Base-by-base conservation (phyloP, 2,113 vertebrate genomes). In the Zosterops pallidus region DNA sequence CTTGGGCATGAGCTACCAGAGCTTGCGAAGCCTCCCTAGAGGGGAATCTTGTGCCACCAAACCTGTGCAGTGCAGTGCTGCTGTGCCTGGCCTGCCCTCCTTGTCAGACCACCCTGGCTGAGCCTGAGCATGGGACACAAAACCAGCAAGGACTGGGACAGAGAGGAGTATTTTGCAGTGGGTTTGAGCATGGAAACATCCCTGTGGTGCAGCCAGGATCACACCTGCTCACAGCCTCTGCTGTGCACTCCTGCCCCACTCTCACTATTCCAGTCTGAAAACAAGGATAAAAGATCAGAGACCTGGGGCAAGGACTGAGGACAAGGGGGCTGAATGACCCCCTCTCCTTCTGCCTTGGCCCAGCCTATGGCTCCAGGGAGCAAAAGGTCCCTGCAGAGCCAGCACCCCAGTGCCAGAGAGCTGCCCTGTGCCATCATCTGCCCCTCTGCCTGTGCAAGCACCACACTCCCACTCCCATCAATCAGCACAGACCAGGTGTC, bases 401-500 rank as follows among this genome's bases (percentile, higher is more conserved):
- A 4, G 76, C 44, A 91, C 29, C 49, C 29, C 71, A 4, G 57
- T 2, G 11, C 79, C 11, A 21, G 37, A 7, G 60, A 90, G 75
- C 67, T 76, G 42, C 77, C 71, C 23, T 11, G 3, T 4, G 6
- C 68, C 6, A 1, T 12, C 29, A 0, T 12, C 67, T 80, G 83
- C 71, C 89, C 80, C 21, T 6, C 59, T 69, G 76, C 87, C 89
- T 94, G 72, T 10, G 5, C 67, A 53, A 82, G 84, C 82, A 87
- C 79, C 85, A 8, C 85, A 7, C 44, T 86, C 90, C 92, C 93
- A 57, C 72, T 60, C 93, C 93, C 94, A 81, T 75, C 95, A 94
- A 96, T 90, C 95, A 97, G 95, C 95, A 96, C 83, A 96, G 86
- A 93, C 85, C 92, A 95, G 76, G 83, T 70, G 92, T 90, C 92